A percentile compares a stretch with the other conserved stretches of the same genome.
phyloP scores from a whole-genome alignment of 2,113 vertebrate genomes.

The Erpornis zantholeuca region DNA sequence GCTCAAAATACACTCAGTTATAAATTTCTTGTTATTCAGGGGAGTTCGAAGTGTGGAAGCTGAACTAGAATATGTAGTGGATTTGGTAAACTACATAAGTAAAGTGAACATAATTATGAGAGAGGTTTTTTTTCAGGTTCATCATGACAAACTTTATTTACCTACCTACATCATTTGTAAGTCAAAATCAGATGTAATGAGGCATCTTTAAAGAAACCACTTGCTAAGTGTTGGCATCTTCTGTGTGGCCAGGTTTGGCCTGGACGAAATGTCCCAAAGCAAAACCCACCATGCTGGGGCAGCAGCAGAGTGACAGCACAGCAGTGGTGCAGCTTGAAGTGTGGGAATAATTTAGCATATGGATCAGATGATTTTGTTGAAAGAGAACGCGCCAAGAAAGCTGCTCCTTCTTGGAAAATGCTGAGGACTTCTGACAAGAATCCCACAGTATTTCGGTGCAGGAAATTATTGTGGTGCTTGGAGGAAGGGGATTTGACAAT shows the following conservation, averaged over 20 bases:
- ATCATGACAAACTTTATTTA: not conserved
- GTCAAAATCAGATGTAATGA: not conserved
- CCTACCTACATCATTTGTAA: not conserved
- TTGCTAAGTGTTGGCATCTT: not conserved
- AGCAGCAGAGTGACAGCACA: not conserved
- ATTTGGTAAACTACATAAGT: not conserved
- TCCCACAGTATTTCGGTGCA: not conserved
- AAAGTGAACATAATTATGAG: not conserved
- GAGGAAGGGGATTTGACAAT: not conserved
- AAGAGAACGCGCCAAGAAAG: slow-evolving; percentile 1
- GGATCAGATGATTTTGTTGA: not conserved
- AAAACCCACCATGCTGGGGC: not conserved
- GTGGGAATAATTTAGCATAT: slow-evolving; percentile 16
- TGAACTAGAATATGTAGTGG: not conserved
- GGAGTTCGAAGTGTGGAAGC: not conserved
- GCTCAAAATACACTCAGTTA: not conserved
- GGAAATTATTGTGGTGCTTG: not conserved
- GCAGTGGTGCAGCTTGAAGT: not conserved
- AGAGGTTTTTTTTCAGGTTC: not conserved
- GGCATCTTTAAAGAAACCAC: not conserved
- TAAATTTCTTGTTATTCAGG: not conserved
- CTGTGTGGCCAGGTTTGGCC: not conserved
- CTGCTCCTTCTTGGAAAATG: not conserved
- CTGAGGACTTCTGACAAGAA: not conserved
- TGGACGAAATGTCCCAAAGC: not conserved